phyloP scores from a whole-genome alignment of 1,140 invertebrate genomes.

The Aphaenogaster floridana region DNA sequence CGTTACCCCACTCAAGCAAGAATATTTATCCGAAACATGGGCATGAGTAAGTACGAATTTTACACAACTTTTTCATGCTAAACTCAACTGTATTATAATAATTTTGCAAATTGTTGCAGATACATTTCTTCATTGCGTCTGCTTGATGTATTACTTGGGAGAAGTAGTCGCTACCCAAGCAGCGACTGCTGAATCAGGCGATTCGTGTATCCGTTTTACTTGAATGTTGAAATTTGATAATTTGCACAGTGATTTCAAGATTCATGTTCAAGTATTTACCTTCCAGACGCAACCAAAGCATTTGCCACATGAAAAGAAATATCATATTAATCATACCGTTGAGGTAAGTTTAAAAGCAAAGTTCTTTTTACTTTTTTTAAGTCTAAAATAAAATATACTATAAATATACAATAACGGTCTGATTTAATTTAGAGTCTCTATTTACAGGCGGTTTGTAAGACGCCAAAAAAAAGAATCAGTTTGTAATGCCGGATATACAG shows the following conservation, averaged over 20 bases:
- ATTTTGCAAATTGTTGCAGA: slow-evolving; percentile 83
- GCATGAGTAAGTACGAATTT: slow-evolving; percentile 86
- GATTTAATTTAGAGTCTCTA: slow-evolving; percentile 65
- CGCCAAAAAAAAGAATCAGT: slow-evolving; percentile 91
- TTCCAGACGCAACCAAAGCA: slow-evolving; percentile 93
- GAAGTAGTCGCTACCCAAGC: slow-evolving; percentile 94
- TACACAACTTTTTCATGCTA: not conserved
- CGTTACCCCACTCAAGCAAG: slow-evolving; percentile 93
- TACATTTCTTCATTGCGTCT: slow-evolving; percentile 94
- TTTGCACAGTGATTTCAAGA: slow-evolving; percentile 94
- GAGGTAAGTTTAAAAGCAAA: slow-evolving; percentile 23
- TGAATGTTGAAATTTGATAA: slow-evolving; percentile 93
- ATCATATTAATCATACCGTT: slow-evolving; percentile 89
- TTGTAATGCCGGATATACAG: slow-evolving; percentile 90
- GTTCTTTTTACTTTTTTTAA: not conserved
- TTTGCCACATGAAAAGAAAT: slow-evolving; percentile 94
- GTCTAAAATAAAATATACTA: not conserved
- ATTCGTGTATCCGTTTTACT: slow-evolving; percentile 92
- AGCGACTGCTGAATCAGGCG: slow-evolving; percentile 87
- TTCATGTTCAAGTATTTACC: slow-evolving; percentile 95
- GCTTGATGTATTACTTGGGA: slow-evolving; percentile 94
- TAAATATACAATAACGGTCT: not conserved
- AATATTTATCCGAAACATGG: slow-evolving; percentile 90
- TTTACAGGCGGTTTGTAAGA: slow-evolving; percentile 87
- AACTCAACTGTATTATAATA: slow-evolving; percentile 46